A percentile compares a stretch with the other conserved stretches of the same genome.
These are phyloP conservation scores for Drosophila meridionalis DNA, from an alignment of 2,888 invertebrate species.

Conservation along the genomic window DNA sequence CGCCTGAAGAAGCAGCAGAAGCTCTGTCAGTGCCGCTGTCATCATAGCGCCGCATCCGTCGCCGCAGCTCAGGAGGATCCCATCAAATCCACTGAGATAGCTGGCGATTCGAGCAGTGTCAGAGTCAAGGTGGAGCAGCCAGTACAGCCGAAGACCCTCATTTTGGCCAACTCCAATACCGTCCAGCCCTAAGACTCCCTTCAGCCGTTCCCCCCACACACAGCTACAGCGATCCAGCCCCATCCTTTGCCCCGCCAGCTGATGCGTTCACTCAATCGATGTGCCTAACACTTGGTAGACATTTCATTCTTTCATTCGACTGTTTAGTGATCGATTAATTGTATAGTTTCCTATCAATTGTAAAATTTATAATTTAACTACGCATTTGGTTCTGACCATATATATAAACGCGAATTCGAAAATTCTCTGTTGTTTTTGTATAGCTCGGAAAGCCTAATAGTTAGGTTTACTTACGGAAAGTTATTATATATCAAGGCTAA, in stretches of 20 bases:
- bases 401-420: not conserved
- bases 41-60: not conserved
- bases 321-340: conserved; percentile 4
- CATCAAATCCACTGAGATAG: not conserved
- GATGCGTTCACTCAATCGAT: not conserved
- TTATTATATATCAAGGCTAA: no score
- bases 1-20: conserved; percentile 38
- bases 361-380: not conserved
- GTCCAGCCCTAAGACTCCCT: not conserved
- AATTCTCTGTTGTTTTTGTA: no score
- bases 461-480: no score
- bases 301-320: not conserved
- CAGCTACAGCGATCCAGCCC: not conserved
- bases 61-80: not conserved
- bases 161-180: conserved; percentile 9
- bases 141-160: not conserved
- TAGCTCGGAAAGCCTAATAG: no score
- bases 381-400: not conserved
- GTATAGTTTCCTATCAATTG: conserved; percentile 6
- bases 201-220: not conserved
- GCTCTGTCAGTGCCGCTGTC: not conserved
- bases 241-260: not conserved
- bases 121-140: not conserved
- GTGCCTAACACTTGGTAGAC: not conserved
- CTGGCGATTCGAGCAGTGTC: conserved; percentile 23